Base-by-base conservation (phyloP, 2,888 invertebrate genomes). In the Patella ulyssiponensis region DNA sequence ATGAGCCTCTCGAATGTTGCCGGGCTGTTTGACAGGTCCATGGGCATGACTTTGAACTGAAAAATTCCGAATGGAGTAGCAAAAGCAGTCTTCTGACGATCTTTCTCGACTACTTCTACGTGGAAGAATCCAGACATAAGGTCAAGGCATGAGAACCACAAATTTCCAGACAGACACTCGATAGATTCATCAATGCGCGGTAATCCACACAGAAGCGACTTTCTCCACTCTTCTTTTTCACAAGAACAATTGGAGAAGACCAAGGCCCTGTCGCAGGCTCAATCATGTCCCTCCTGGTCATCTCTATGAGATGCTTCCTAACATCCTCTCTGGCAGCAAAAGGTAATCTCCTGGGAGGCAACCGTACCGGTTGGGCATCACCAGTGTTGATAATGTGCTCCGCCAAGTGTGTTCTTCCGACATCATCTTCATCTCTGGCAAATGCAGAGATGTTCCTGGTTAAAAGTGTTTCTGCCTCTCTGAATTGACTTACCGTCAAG, bases 121-220 rank as follows among this genome's bases (percentile, higher is more conserved):
- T 78, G 75, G 52, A 52, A 78, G 53, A 74, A 78, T 52, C 71
- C 80, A 71, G 70, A 70, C 7, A 58, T 44, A 20, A 80, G 56
- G 27, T 79, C 77, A 51, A 77, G 54, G 3, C 69, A 76, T 11
- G 58, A 75, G 20, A 76, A 77, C 44, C 33, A 80, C 33, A 33
- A 53, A 75, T 5, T 58, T 69, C 64, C 69, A 20, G 9, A 73
- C 53, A n/a, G 11, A 69, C 53, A 51, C 9, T 64, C 15, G 7
- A 64, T 64, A 14, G 58, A 20, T 11, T 64, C 58, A 15, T 64
- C 58, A 20, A n/a, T 64, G 11, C 58, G 20, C 0, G 78, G 56
- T 78, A 82, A 70, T 82, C 82, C 7, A 80, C 77, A 77, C 81
- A 82, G 1, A 73, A 75, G 27, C 80, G 54, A 15, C 75, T 79